Evolutionary conservation across 2,888 invertebrate species (phyloP), one percentile per base, ranked within the genome.

Genomic region (Microctonus aethiopoides): DNA sequence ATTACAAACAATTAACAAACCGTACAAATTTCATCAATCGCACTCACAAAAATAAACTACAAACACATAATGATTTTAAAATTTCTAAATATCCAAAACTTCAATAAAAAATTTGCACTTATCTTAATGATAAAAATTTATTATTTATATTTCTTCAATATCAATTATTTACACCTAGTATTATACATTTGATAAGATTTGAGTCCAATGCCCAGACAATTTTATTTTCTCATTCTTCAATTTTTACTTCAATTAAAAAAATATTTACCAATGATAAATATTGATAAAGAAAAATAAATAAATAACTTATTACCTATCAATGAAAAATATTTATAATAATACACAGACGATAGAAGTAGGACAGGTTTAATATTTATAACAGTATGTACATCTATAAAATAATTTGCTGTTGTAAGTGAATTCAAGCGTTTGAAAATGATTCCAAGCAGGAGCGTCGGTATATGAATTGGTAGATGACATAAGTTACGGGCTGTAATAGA

Each of bases 401-500:
- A 56, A 46, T 46, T 46, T 16, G 7, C 46, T 46, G 46, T 46
- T 46, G 56, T 56, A 56, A 64, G 11, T 52, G 36, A 64, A 54
- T 64, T 61, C 34, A 54, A 51, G 32, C 63, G 51, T 32, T 54
- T 29, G 64, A 56, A 22, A 54, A 64, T 64, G 26, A 24, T 52
- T 52, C 13, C 52, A n/a, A 63, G 56, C 29, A 56, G 56, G 63
- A 63, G 41, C 29, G 63, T 63, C 51, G 51, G 46, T 46, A 63
- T 36, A 26, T 62, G 62, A 62, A 41, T 16, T 63, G 51, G 29
- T 63, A 41, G 51, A 63, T 52, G 52, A 51, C 51, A 63, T 46
- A 46, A 52, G 52, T 63, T 63, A 63, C 41, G 32, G 63, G 41
- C 63, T 16, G 29, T 63, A 63, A 63, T 46, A 51, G 56, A 56